Percentiles rank a stretch among this genome's conserved stretches.
phyloP scores from a whole-genome alignment of 2,888 invertebrate species.

The Cosmia pyralina region DNA sequence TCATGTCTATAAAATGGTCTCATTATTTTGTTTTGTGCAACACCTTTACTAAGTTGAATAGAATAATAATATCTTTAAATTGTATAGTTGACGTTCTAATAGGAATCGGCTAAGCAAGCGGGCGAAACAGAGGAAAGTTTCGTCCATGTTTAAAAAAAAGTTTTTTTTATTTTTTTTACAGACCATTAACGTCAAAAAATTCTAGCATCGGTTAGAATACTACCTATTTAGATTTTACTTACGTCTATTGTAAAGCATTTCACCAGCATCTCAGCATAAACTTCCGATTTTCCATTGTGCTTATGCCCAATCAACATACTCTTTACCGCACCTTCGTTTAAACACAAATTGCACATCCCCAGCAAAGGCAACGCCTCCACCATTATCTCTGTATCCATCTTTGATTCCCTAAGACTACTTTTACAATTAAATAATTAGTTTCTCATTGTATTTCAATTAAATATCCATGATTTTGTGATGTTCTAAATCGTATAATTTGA shows the following conservation, averaged over 20 bases:
- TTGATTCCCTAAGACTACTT: conserved; percentile 41
- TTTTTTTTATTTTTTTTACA: neutral
- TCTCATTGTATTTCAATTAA: conserved; percentile 29
- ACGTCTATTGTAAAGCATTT: conserved; percentile 86
- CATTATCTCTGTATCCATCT: conserved; percentile 81
- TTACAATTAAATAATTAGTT: conserved; percentile 37
- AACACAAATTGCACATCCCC: conserved; percentile 85
- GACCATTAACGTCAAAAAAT: neutral
- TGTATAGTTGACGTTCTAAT: neutral
- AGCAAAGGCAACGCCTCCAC: conserved; percentile 83
- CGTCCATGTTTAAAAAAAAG: neutral
- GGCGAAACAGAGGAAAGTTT: neutral
- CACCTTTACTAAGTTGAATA: neutral
- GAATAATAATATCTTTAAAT: neutral
- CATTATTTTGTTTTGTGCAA: neutral
- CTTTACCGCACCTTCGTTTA: conserved; percentile 82
- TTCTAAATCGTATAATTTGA: conserved; percentile 24
- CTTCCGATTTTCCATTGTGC: conserved; percentile 73
- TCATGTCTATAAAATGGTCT: too few species aligned
- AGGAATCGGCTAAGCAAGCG: conserved; percentile 16
- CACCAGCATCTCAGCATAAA: conserved; percentile 80
- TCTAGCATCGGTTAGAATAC: neutral
- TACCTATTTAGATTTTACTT: conserved; percentile 67
- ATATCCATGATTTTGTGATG: conserved; percentile 37
- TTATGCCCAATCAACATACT: conserved; percentile 81